These are phyloP conservation scores for Crotalus tigris DNA, from an alignment of 2,113 vertebrate species.

Conservation along the genomic window DNA sequence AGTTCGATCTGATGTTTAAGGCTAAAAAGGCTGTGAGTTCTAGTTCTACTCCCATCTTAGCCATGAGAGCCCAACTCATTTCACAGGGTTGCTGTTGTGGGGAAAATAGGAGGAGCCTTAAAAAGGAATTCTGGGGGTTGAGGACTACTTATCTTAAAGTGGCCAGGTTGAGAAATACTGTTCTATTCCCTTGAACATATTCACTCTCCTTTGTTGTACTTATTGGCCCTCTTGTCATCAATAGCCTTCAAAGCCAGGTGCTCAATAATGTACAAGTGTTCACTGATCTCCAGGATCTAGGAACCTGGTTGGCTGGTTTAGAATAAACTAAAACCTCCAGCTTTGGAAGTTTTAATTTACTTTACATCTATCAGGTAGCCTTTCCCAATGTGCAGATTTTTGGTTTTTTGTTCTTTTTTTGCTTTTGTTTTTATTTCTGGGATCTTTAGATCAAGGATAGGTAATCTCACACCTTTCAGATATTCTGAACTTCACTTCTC, in stretches of 20 bases:
- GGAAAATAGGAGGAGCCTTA: not conserved
- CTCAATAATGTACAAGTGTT: not conserved
- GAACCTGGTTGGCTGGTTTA: not conserved
- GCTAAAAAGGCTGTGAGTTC: not conserved
- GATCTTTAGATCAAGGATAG: not conserved
- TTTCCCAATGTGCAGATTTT: not conserved
- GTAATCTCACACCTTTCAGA: not conserved
- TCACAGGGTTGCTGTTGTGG: not conserved
- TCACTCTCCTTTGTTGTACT: no score
- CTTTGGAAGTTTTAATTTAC: not conserved
- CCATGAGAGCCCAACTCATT: not conserved
- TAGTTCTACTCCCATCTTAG: not conserved
- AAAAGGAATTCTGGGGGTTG: not conserved
- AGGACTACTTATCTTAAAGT: not conserved
- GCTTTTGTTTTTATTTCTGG: not conserved
- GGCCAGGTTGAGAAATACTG: not conserved
- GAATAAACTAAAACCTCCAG: not conserved
- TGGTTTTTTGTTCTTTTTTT: not conserved
- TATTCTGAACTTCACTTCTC: not conserved
- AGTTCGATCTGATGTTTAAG: not conserved
- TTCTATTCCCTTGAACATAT: not conserved
- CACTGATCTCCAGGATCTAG: not conserved
- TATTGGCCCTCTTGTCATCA: not conserved
- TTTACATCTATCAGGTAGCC: not conserved
- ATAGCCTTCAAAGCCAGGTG: not conserved